phyloP scores from a whole-genome alignment of 2,888 invertebrate species.

The Habrosyne pyritoides region DNA sequence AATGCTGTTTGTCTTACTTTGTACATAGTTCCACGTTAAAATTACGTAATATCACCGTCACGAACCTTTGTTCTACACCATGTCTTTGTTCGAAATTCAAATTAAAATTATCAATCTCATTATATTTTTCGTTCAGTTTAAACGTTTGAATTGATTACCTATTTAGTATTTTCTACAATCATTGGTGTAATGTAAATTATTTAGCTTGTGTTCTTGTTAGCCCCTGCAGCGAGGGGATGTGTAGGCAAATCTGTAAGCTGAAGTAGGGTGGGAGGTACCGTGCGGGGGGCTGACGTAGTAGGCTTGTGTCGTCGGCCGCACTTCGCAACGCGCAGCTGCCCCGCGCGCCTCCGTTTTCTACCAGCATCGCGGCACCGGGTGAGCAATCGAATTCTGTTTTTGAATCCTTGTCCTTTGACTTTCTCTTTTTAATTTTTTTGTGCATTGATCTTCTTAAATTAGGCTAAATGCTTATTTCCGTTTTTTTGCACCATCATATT shows the following conservation, averaged over 20 bases:
- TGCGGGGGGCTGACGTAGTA: slow-evolving; percentile 56
- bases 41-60: slow-evolving; percentile 28
- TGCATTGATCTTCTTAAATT: not conserved
- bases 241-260: slow-evolving; percentile 63
- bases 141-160: not conserved
- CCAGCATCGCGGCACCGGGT: slow-evolving; percentile 27
- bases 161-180: slow-evolving; percentile 17
- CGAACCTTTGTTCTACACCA: slow-evolving; percentile 1
- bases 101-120: not conserved
- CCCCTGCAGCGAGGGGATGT: slow-evolving; percentile 52
- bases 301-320: slow-evolving; percentile 59
- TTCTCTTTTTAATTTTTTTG: not conserved
- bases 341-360: slow-evolving; percentile 41
- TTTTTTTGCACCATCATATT: no score
- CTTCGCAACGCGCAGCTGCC: slow-evolving; percentile 69
- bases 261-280: slow-evolving; percentile 45
- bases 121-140: no score
- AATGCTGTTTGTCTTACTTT: slow-evolving; percentile 48
- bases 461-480: not conserved
- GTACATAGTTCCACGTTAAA: slow-evolving; percentile 28
- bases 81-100: not conserved
- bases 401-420: slow-evolving; percentile 14
- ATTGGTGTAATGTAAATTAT: slow-evolving; percentile 41
- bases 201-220: slow-evolving; percentile 47
- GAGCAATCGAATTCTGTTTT: slow-evolving; percentile 32